Conservation (phyloP, 2,113 vertebrate species). For the Thunnus thynnus region DNA sequence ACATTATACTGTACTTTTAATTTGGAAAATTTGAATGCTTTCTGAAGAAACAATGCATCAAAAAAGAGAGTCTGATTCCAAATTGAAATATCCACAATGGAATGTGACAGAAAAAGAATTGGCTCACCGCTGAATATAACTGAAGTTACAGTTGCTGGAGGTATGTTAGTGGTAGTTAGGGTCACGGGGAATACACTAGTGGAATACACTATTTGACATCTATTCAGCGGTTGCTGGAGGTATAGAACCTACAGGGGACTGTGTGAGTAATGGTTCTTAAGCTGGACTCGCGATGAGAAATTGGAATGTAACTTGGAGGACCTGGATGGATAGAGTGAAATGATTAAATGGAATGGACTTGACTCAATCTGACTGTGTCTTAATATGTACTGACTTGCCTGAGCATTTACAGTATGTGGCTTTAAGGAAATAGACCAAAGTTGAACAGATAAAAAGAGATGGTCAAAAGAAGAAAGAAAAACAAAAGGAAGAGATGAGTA, state of each 20-base stretch:
- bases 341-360: conserved; percentile 12
- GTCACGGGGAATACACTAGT: background rate
- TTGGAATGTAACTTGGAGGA: conserved; percentile 18
- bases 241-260: background rate
- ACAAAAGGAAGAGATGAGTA: conserved; percentile 35
- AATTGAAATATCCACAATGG: conserved; percentile 6
- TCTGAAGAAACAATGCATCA: conserved; percentile 12
- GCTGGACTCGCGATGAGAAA: background rate
- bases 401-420: conserved; percentile 4
- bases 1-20: conserved; percentile 25
- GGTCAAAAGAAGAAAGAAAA: conserved; percentile 19
- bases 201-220: conserved; percentile 3
- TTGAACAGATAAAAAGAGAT: background rate
- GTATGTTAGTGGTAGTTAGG: too few relatives aligned
- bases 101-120: background rate
- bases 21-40: conserved; percentile 19
- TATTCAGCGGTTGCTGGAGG: conserved; percentile 20
- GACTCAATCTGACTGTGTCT: conserved; percentile 5
- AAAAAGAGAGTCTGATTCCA: background rate
- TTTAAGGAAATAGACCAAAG: background rate
- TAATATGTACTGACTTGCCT: background rate
- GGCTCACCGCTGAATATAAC: background rate
- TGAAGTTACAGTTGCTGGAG: background rate
- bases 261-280: conserved; percentile 13
- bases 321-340: conserved; percentile 8